Evolutionary conservation across 35 echinoderm and acorn worm genomes (phyloP).

Genomic region (Diadema setosum): DNA sequence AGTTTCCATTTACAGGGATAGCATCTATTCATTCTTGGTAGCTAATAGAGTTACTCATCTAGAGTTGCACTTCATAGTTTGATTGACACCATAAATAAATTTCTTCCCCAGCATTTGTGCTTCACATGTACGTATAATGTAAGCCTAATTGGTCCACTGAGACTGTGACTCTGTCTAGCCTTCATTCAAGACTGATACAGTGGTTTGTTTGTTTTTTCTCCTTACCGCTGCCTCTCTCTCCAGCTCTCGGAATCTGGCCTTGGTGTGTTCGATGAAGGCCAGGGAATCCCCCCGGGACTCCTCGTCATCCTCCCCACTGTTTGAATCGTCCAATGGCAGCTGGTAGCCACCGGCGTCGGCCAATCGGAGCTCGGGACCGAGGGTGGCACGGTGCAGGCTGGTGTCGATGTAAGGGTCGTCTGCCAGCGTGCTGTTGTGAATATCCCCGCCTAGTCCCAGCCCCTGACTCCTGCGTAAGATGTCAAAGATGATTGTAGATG

Average conservation of each 20-base stretch:
- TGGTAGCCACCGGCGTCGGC: not conserved
- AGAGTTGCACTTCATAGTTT: no score
- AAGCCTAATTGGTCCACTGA: no score
- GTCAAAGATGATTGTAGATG: not conserved
- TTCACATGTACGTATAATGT: no score
- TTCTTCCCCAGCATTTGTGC: no score
- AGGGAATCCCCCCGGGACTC: not conserved
- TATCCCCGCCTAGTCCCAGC: not conserved
- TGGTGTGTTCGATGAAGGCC: slow-evolving; percentile 63
- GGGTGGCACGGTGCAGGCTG: not conserved
- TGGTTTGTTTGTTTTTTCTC: no score
- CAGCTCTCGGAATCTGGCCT: slow-evolving; percentile 62
- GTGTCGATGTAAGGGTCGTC: slow-evolving; percentile 30
- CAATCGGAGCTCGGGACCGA: slow-evolving; percentile 24
- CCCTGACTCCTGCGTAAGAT: not conserved
- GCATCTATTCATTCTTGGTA: no score
- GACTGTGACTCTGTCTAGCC: no score
- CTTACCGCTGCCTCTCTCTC: slow-evolving; percentile 80
- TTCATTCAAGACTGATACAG: no score
- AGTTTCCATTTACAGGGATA: no score
- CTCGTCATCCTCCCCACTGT: not conserved
- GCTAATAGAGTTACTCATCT: no score
- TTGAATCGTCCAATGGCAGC: not conserved
- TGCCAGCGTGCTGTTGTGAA: not conserved
- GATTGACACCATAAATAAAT: no score